These are phyloP conservation scores for Rhincodon typus DNA, from an alignment of 2,797 vertebrate species.

Conservation along the genomic window DNA sequence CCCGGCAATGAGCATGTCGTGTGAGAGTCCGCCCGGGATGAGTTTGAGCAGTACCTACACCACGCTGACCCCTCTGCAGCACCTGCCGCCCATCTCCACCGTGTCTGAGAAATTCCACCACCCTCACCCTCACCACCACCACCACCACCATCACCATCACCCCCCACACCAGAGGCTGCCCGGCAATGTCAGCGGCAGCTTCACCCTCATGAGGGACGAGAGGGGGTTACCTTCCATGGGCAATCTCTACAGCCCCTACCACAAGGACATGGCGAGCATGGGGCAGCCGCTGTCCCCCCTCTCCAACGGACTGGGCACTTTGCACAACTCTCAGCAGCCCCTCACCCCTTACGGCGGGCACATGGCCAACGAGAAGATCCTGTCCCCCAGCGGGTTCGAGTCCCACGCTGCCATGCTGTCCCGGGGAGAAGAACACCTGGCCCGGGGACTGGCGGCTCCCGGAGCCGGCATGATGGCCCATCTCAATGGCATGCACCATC, in stretches of 20 bases:
- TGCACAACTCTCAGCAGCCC: conserved; percentile 81
- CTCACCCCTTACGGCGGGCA: conserved; percentile 81
- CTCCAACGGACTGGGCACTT: conserved; percentile 77
- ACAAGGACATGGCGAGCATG: conserved; percentile 88
- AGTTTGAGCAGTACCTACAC: conserved; percentile 89
- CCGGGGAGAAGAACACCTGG: conserved; percentile 79
- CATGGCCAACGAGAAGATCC: conserved; percentile 85
- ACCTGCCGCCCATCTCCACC: conserved; percentile 86
- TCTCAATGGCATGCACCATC: conserved; percentile 77
- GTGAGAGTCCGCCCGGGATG: conserved; percentile 79
- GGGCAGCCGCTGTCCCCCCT: conserved; percentile 83
- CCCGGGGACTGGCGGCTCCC: conserved; percentile 74
- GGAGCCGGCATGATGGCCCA: conserved; percentile 74
- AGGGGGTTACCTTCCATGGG: conserved; percentile 84
- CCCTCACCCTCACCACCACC: conserved; percentile 63
- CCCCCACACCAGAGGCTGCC: conserved; percentile 77
- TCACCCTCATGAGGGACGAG: conserved; percentile 90
- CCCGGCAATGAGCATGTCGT: conserved; percentile 92
- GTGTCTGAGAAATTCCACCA: conserved; percentile 92
- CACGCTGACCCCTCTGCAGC: conserved; percentile 88
- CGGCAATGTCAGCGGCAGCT: conserved; percentile 86
- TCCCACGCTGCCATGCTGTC: conserved; percentile 85
- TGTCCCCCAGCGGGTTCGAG: conserved; percentile 82
- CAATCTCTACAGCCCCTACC: conserved; percentile 87
- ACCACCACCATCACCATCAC: conserved; percentile 65